phyloP scores from a whole-genome alignment of 2,797 vertebrate species.

The Acanthurus tractus region DNA sequence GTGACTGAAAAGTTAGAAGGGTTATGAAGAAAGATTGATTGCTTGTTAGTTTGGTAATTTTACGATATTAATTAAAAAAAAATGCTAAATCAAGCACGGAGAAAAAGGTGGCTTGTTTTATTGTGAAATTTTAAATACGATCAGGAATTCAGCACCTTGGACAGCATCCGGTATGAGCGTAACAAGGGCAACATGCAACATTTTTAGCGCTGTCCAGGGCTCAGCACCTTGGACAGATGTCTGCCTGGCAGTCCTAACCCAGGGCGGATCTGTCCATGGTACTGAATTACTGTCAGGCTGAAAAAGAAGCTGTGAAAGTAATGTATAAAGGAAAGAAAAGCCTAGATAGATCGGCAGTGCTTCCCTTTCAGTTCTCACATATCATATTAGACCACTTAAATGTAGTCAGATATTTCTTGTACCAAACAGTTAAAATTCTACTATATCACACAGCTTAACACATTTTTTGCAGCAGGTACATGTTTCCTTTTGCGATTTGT shows the following conservation, averaged over 20 bases:
- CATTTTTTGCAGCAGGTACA: no score
- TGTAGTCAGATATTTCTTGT: no score
- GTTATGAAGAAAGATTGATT: background rate
- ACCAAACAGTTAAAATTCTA: no score
- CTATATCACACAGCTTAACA: no score
- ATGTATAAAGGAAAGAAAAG: conserved; percentile 15
- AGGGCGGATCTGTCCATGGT: conserved; percentile 52
- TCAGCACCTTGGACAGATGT: conserved; percentile 50
- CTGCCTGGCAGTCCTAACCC: no score
- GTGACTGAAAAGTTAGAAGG: background rate
- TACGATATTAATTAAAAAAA: background rate
- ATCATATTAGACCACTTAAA: no score
- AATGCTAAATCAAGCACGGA: background rate
- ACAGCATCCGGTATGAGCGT: background rate
- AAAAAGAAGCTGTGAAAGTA: conserved; percentile 9
- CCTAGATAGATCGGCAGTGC: background rate
- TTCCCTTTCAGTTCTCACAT: background rate
- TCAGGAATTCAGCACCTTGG: conserved; percentile 35
- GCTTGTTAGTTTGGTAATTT: background rate
- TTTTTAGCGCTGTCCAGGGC: conserved; percentile 18
- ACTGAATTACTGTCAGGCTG: conserved; percentile 52
- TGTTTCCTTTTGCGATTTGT: background rate
- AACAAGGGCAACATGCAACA: background rate
- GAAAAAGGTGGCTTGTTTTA: background rate
- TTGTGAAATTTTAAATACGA: background rate